Conservation (phyloP, 1,140 invertebrate species). For the Papilio helenus region DNA sequence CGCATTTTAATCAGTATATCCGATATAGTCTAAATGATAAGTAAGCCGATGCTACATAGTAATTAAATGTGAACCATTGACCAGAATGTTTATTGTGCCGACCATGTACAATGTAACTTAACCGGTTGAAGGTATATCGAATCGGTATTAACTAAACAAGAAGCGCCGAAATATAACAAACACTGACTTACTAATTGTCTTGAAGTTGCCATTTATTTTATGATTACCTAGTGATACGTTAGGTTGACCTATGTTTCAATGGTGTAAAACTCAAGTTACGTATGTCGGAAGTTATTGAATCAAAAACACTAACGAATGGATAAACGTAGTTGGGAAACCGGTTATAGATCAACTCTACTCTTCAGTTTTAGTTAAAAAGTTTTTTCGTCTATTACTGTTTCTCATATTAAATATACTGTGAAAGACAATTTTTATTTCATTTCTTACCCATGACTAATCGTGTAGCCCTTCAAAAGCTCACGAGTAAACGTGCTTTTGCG, state of each 20-base stretch:
- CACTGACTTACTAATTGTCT: too few species aligned
- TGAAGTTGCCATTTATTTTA: too few species aligned
- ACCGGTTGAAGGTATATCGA: not conserved
- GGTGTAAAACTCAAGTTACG: too few species aligned
- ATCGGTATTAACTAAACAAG: too few species aligned
- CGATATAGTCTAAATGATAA: conserved; percentile 5
- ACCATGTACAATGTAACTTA: not conserved
- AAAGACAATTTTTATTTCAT: not conserved
- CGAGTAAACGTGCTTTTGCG: conserved; percentile 18
- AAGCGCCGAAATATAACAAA: too few species aligned
- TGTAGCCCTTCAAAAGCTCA: conserved; percentile 16
- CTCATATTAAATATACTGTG: not conserved
- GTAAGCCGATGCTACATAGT: not conserved
- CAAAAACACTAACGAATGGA: too few species aligned
- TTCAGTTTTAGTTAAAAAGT: not conserved
- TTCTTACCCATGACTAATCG: not conserved
- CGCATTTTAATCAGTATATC: not conserved
- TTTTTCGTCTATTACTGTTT: not conserved
- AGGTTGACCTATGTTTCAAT: too few species aligned
- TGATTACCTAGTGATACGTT: too few species aligned
- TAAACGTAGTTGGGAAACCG: too few species aligned
- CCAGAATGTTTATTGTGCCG: conserved; percentile 11
- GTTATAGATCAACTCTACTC: not conserved
- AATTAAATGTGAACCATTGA: conserved; percentile 13
- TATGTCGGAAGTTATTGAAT: too few species aligned